Evolutionary conservation across 1,140 invertebrate species (phyloP).

Genomic region (Lysiphlebus fabarum): DNA sequence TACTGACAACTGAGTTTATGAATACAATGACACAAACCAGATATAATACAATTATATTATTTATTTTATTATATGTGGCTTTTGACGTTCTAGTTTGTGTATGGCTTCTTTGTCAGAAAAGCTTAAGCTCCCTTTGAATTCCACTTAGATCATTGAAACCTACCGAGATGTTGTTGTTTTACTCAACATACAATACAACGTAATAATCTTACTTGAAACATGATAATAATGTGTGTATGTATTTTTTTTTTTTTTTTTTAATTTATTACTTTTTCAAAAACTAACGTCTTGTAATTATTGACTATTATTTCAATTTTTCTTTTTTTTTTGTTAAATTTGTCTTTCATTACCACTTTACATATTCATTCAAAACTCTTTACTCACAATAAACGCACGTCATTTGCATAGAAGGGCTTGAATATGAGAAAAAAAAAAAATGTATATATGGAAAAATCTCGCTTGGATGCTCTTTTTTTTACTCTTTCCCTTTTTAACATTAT

Average conservation of each 20-base stretch:
- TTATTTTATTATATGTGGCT: too few relatives aligned
- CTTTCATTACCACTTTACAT: slow-evolving; percentile 45
- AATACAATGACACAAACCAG: too few relatives aligned
- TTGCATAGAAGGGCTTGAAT: slow-evolving; percentile 44
- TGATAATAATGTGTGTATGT: too few relatives aligned
- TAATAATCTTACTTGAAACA: too few relatives aligned
- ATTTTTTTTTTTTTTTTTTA: too few relatives aligned
- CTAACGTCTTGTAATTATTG: background rate
- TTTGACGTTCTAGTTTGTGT: slow-evolving; percentile 42
- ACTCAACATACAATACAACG: too few relatives aligned
- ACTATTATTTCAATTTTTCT: background rate
- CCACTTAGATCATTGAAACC: background rate
- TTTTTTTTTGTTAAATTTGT: slow-evolving; percentile 27
- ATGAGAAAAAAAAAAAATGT: slow-evolving; percentile 13
- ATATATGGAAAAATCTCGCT: slow-evolving; percentile 17
- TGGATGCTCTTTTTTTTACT: background rate
- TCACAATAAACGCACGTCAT: slow-evolving; percentile 48
- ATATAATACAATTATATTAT: too few relatives aligned
- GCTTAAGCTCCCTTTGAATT: slow-evolving; percentile 18
- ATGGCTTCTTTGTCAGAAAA: slow-evolving; percentile 39
- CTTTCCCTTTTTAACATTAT: background rate
- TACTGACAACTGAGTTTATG: too few relatives aligned
- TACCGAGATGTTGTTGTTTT: background rate
- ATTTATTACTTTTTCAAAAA: too few relatives aligned
- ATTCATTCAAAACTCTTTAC: slow-evolving; percentile 49